Evolutionary conservation across 2,113 vertebrate genomes (phyloP), one percentile per base, ranked within the genome.

Genomic region (Solenodon paradoxus): DNA sequence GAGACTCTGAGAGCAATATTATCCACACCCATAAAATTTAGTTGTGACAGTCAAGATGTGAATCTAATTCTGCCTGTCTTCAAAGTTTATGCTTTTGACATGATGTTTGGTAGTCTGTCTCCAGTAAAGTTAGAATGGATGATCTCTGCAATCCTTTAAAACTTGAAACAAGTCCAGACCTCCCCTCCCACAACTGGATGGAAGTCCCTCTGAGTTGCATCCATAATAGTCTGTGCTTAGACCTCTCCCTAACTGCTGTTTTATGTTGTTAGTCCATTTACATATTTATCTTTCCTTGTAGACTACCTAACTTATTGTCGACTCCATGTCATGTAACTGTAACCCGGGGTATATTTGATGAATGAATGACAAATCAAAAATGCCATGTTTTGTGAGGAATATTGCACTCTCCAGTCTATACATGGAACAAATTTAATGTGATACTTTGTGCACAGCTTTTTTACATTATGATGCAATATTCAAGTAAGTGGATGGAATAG

Each of bases 401-500:
- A 7, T 85, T 80, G 2, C 30, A 51, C 59, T 57, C 94, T 83
- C 47, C 22, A 40, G 74, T 94, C 95, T 96, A n/a, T 95, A 97
- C 97, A 84, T 68, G 93, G 77, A 95, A 28, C 71, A 96, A 77
- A 88, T 90, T 35, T 63, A 57, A 95, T 28, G 57, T 19, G 20
- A 4, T 85, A 59, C 22, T 22, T 13, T 51, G 26, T 51, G 26
- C 32, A 57, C 85, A 75, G 64, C 17, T 32, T 80, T 92, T 93
- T 77, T 77, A 19, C 45, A 35, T 95, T 92, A 97, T 88, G 51
- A 42, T 79, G 35, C 35, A 87, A 79, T 75, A 38, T 47, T 8
- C 40, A 90, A 85, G 20, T 59, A 78, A 66, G 75, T 95, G 63
- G 75, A 92, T 91, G 45, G 47, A 97, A 96, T 89, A 96, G 75